phyloP scores from a whole-genome alignment of 1,140 invertebrate species.

The Leucophenga varia region DNA sequence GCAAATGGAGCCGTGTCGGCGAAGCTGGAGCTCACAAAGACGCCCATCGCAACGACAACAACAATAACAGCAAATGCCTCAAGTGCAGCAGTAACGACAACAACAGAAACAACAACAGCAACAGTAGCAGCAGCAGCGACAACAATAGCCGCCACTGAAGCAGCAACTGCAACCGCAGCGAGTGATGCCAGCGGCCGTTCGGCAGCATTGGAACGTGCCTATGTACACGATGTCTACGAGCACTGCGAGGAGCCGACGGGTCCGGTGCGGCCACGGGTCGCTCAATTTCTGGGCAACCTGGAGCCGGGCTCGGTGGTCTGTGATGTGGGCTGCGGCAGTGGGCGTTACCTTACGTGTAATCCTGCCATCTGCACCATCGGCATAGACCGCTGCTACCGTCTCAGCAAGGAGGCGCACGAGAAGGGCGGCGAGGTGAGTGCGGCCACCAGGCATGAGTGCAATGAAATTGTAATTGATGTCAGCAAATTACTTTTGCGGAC shows the following conservation, averaged over 20 bases:
- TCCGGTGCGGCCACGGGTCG: constrained; percentile 80
- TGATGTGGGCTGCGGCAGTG: constrained; percentile 93
- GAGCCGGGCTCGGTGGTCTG: constrained; percentile 90
- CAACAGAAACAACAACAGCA: neutral
- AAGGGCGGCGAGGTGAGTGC: constrained; percentile 76
- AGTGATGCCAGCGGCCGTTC: constrained; percentile 57
- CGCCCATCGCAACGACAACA: neutral
- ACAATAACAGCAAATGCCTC: no score
- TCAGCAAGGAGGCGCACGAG: constrained; percentile 75
- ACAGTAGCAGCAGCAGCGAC: no score
- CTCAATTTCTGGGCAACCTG: constrained; percentile 81
- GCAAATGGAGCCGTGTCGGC: no score
- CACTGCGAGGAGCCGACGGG: constrained; percentile 73
- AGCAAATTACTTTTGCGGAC: constrained; percentile 16
- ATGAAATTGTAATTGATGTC: constrained; percentile 27
- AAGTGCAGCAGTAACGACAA: no score
- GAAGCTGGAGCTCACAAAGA: no score
- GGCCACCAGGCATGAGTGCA: no score
- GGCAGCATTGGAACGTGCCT: constrained; percentile 87
- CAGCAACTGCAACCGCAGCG: neutral
- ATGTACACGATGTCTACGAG: constrained; percentile 94
- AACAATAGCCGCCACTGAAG: no score
- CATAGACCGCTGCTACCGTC: constrained; percentile 79
- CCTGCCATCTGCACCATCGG: constrained; percentile 83
- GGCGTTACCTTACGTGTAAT: constrained; percentile 84